Evolutionary conservation across 1,140 invertebrate species (phyloP).

Genomic region (Camponotus floridanus): DNA sequence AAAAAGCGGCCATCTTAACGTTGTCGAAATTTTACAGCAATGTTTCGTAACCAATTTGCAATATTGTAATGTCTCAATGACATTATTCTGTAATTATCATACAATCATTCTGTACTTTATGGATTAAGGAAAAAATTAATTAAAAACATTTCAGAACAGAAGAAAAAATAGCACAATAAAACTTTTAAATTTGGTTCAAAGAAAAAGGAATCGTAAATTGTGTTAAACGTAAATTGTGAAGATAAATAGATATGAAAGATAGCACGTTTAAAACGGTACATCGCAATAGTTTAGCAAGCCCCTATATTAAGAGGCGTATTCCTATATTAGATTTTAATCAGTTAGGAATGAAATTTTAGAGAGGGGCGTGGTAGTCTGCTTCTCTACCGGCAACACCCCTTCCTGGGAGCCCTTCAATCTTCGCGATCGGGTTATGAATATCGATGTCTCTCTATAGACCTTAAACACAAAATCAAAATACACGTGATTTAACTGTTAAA

Average conservation of each 20-base stretch:
- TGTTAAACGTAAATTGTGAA: neutral
- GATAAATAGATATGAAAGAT: neutral
- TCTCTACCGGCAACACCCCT: slow-evolving; percentile 84
- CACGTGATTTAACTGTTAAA: neutral
- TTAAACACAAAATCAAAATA: slow-evolving; percentile 18
- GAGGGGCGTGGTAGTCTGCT: slow-evolving; percentile 85
- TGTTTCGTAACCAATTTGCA: too few species aligned
- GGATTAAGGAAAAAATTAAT: too few species aligned
- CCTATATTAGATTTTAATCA: slow-evolving; percentile 86
- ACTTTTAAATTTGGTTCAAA: neutral
- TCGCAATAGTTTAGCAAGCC: slow-evolving; percentile 55
- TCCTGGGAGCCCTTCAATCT: slow-evolving; percentile 78
- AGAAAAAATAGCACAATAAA: neutral
- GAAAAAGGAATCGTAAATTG: neutral
- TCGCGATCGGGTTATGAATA: slow-evolving; percentile 41
- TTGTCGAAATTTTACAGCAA: too few species aligned
- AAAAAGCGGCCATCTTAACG: too few species aligned
- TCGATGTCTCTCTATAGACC: neutral
- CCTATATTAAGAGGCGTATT: slow-evolving; percentile 81
- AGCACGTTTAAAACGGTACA: slow-evolving; percentile 1
- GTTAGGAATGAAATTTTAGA: slow-evolving; percentile 85
- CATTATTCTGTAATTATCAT: too few species aligned
- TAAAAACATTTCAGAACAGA: too few species aligned
- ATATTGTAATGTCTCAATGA: too few species aligned
- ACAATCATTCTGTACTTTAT: too few species aligned